Percentiles rank a stretch among this genome's conserved stretches.
These are phyloP conservation scores for Ispidina picta DNA, from an alignment of 2,797 vertebrate species.

Conservation along the genomic window DNA sequence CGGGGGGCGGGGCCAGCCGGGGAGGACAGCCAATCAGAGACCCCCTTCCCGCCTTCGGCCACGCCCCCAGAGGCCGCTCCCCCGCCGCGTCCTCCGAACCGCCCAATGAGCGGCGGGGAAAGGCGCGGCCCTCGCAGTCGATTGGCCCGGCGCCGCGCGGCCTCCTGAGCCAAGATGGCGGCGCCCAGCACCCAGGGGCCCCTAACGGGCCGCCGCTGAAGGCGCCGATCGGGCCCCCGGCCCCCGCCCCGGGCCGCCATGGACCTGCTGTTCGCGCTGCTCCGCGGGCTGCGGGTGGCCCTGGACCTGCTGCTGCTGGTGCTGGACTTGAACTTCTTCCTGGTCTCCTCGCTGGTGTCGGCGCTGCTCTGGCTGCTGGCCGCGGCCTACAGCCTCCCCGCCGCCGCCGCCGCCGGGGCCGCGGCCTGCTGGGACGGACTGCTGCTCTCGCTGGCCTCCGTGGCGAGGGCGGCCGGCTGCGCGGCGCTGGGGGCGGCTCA, in stretches of 20 bases:
- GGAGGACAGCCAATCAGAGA: too few relatives aligned
- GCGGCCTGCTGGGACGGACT: conserved; percentile 80
- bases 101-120: conserved; percentile 28
- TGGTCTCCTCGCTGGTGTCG: conserved; percentile 87
- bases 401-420: conserved; percentile 73
- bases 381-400: conserved; percentile 83
- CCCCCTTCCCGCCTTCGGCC: accelerated
- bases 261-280: conserved; percentile 72
- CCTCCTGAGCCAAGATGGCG: conserved; percentile 67
- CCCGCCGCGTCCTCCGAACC: conserved; percentile 54
- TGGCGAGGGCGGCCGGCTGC: conserved; percentile 72
- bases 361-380: conserved; percentile 78
- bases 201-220: background rate
- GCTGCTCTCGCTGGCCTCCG: conserved; percentile 63
- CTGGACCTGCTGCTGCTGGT: conserved; percentile 81
- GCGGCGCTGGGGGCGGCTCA: conserved; percentile 69
- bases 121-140: background rate
- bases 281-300: conserved; percentile 70
- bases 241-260: conserved; percentile 29
- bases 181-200: conserved; percentile 40
- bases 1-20: background rate
- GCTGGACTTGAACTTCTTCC: conserved; percentile 89
- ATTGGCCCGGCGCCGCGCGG: conserved; percentile 34
- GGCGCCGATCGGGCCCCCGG: background rate
- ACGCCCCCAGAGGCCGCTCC: background rate